Evolutionary conservation across 2,888 invertebrate genomes (phyloP).

Genomic region (Macaria liturata): DNA sequence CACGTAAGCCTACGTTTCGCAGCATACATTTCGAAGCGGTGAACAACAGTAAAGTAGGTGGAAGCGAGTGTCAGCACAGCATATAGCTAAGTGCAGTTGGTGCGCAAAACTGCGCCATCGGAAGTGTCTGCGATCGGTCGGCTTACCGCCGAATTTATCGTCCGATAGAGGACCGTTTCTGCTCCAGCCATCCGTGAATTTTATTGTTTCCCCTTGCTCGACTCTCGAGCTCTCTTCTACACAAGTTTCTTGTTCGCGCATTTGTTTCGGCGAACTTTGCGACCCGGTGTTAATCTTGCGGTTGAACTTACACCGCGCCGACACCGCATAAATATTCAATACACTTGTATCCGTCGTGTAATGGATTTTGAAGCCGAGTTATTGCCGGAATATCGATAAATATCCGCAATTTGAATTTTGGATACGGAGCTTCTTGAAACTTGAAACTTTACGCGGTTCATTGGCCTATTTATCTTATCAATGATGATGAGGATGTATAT

Average conservation of each 20-base stretch:
- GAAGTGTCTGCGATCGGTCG: constrained; percentile 55
- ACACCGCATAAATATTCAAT: constrained; percentile 27
- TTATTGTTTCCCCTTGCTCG: constrained; percentile 69
- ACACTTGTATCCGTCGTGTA: constrained; percentile 13
- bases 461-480: no score
- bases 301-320: constrained; percentile 34
- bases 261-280: constrained; percentile 46
- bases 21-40: neutral
- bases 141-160: constrained; percentile 61
- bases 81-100: constrained; percentile 32
- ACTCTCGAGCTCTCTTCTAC: constrained; percentile 41
- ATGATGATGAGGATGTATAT: no score
- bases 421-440: no score
- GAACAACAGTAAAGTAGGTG: neutral
- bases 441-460: no score
- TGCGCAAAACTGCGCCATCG: constrained; percentile 52
- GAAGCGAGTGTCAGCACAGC: constrained; percentile 10
- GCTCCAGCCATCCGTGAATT: constrained; percentile 69
- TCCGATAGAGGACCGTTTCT: constrained; percentile 45
- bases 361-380: constrained; percentile 11
- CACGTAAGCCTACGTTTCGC: neutral
- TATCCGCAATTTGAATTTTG: no score
- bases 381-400: constrained; percentile 1
- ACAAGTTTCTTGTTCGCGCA: constrained; percentile 65
- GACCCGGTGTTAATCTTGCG: constrained; percentile 55